phyloP scores from a whole-genome alignment of 1,140 invertebrate species.

The Oryzaephilus surinamensis region DNA sequence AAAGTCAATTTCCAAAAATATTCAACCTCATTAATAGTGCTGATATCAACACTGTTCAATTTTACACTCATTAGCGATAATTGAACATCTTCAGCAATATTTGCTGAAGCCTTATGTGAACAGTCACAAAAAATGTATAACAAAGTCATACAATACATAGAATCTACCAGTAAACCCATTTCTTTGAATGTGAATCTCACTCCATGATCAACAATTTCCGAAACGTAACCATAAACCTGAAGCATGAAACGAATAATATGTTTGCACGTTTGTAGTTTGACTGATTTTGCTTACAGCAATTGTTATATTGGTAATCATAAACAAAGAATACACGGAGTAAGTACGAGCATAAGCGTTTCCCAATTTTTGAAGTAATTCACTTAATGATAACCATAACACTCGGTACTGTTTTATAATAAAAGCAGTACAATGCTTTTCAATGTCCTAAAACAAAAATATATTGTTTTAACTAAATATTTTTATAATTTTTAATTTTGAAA shows the following conservation, averaged over 20 bases:
- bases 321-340: slow-evolving; percentile 48
- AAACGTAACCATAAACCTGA: slow-evolving; percentile 46
- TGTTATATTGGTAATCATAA: slow-evolving; percentile 41
- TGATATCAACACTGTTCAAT: slow-evolving; percentile 40
- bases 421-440: slow-evolving; percentile 40
- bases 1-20: slow-evolving; percentile 1
- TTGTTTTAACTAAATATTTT: too few relatives aligned
- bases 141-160: slow-evolving; percentile 44
- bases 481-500: background rate
- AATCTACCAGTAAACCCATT: slow-evolving; percentile 48
- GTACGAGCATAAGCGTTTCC: slow-evolving; percentile 51
- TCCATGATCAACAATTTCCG: slow-evolving; percentile 49
- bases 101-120: slow-evolving; percentile 46
- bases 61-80: slow-evolving; percentile 43
- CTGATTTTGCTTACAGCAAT: slow-evolving; percentile 28
- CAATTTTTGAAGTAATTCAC: slow-evolving; percentile 46
- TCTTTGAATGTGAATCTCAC: slow-evolving; percentile 50
- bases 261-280: slow-evolving; percentile 1
- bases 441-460: slow-evolving; percentile 38
- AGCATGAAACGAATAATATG: slow-evolving; percentile 1
- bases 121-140: slow-evolving; percentile 49
- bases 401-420: slow-evolving; percentile 46
- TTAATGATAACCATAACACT: slow-evolving; percentile 47
- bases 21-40: slow-evolving; percentile 43
- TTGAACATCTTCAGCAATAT: slow-evolving; percentile 42